Percentiles rank a stretch among this genome's conserved stretches.
These are phyloP conservation scores for Epizoanthus fatuus DNA, from an alignment of 92 coral and sea anemone genomes.

Conservation along the genomic window DNA sequence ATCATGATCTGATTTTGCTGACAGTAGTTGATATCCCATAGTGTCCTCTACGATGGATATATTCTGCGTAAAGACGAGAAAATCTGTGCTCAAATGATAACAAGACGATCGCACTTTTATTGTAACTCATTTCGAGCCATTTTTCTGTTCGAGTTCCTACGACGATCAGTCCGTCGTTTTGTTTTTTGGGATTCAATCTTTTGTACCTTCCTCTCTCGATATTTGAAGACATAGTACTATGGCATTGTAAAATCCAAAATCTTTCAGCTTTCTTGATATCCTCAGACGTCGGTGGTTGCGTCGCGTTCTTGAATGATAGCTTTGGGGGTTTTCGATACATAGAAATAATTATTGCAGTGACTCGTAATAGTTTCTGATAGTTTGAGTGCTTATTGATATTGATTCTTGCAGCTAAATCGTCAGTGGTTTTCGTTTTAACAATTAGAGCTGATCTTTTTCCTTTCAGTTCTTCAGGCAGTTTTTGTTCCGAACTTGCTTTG, in stretches of 20 bases:
- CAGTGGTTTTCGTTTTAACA: not conserved
- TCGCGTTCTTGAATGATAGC: conserved; percentile 15
- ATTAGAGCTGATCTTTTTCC: not conserved
- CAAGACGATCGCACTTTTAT: conserved; percentile 24
- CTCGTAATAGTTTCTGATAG: conserved; percentile 29
- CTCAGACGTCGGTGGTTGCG: conserved; percentile 1
- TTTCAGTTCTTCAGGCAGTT: conserved; percentile 33
- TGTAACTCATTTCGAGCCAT: conserved; percentile 39
- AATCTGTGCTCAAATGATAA: conserved; percentile 33
- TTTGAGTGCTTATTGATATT: conserved; percentile 43
- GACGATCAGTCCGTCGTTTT: conserved; percentile 22
- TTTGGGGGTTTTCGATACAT: not conserved
- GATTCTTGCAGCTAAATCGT: conserved; percentile 30
- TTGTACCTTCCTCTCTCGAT: conserved; percentile 41
- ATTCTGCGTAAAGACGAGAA: conserved; percentile 42
- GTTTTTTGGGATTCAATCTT: conserved; percentile 43
- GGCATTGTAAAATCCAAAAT: not conserved
- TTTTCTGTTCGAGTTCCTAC: conserved; percentile 46
- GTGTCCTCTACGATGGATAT: conserved; percentile 58
- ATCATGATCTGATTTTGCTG: conserved; percentile 49
- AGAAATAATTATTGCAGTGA: conserved; percentile 50
- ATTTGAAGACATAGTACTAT: not conserved
- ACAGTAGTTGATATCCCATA: conserved; percentile 48
- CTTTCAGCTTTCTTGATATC: conserved; percentile 29
- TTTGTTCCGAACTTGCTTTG: not conserved